These are phyloP conservation scores for Perca flavescens DNA, from an alignment of 2,113 vertebrate genomes.

Conservation along the genomic window DNA sequence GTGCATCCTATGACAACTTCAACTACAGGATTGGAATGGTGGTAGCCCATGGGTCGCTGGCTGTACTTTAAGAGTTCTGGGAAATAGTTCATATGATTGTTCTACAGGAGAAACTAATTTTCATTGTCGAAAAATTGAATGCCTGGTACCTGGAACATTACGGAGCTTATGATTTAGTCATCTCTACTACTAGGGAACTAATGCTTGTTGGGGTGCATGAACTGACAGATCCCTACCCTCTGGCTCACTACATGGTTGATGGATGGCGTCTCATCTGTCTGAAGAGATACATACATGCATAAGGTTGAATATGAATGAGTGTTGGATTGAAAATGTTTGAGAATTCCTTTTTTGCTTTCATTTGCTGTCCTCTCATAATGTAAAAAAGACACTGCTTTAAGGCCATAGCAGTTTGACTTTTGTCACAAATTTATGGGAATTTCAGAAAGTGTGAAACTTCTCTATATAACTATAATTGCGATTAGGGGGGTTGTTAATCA, in stretches of 20 bases:
- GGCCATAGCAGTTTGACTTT: too few species aligned
- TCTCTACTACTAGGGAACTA: not conserved
- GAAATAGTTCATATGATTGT: constrained; percentile 40
- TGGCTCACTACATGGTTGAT: constrained; percentile 4
- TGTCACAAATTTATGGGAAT: too few species aligned
- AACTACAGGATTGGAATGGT: constrained; percentile 39
- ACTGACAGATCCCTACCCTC: constrained; percentile 21
- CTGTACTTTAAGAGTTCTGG: constrained; percentile 32
- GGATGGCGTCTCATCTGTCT: not conserved
- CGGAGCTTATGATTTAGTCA: not conserved
- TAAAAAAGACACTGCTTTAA: too few species aligned
- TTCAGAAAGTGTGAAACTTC: too few species aligned
- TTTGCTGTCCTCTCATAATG: too few species aligned
- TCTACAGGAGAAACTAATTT: constrained; percentile 17
- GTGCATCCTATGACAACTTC: not conserved
- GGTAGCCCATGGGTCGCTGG: constrained; percentile 8
- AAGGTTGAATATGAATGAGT: not conserved
- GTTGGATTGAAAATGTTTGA: too few species aligned
- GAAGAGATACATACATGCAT: constrained; percentile 30
- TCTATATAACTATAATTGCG: too few species aligned
- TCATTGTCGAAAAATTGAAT: constrained; percentile 6
- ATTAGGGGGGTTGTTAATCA: too few species aligned
- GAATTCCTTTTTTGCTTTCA: too few species aligned
- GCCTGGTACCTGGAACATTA: constrained; percentile 26
- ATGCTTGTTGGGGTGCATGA: not conserved